Percentiles rank a stretch among this genome's conserved stretches.
Evolutionary conservation across 1,140 invertebrate genomes (phyloP).

Genomic region (Nasonia vitripennis): DNA sequence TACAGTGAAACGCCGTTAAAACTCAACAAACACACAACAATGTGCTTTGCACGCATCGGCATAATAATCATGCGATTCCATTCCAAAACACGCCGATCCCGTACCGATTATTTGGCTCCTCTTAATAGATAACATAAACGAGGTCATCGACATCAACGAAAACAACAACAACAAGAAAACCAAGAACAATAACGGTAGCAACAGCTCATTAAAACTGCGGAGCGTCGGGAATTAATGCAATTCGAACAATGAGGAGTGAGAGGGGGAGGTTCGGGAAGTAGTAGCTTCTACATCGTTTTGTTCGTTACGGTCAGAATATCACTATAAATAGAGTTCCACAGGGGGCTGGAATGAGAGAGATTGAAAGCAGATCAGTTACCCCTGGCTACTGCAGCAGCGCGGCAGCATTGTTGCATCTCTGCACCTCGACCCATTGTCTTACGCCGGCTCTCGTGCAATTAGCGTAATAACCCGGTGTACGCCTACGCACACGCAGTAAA

Average conservation of each 20-base stretch:
- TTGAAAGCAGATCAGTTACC: not conserved
- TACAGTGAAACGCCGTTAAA: too few relatives aligned
- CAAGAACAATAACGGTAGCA: not conserved
- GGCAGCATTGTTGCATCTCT: not conserved
- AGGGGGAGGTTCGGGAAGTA: not conserved
- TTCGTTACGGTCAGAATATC: not conserved
- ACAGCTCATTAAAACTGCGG: not conserved
- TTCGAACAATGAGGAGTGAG: not conserved
- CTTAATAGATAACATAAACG: not conserved
- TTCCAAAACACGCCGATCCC: too few relatives aligned
- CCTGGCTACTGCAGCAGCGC: not conserved
- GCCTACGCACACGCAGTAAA: not conserved
- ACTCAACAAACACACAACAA: not conserved
- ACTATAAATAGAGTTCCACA: not conserved
- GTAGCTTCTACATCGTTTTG: not conserved
- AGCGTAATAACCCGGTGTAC: constrained; percentile 17
- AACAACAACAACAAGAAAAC: not conserved
- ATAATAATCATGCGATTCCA: constrained; percentile 1
- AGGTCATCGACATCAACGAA: not conserved
- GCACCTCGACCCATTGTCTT: constrained; percentile 22
- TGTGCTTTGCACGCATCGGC: not conserved
- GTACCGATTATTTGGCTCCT: not conserved
- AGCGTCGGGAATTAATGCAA: not conserved
- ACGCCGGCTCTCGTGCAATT: not conserved
- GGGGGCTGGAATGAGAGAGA: not conserved